These are phyloP conservation scores for Papio anubis DNA, from an alignment of 2,113 vertebrate genomes.

Conservation along the genomic window DNA sequence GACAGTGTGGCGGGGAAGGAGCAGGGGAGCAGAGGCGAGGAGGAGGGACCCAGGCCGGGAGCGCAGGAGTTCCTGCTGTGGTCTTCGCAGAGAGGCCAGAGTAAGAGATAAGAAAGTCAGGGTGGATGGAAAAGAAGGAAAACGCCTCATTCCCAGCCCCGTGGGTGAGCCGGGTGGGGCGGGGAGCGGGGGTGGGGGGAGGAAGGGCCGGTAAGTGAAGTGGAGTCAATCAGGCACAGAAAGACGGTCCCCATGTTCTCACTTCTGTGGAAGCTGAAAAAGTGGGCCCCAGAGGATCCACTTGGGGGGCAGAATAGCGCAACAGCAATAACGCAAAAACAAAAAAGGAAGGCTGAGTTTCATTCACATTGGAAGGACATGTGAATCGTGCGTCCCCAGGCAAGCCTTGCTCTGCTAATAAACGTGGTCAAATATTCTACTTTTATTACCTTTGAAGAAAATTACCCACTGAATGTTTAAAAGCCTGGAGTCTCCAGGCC, in stretches of 20 bases:
- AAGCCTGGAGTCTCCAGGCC: not conserved
- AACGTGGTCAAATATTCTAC: not conserved
- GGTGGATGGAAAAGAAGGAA: not conserved
- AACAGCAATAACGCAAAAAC: not conserved
- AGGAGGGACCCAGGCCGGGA: rapidly evolving
- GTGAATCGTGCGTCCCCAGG: not conserved
- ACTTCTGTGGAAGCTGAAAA: not conserved
- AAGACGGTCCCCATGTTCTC: not conserved
- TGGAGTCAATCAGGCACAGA: not conserved
- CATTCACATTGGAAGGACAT: rapidly evolving
- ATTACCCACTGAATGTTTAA: slow-evolving; percentile 25
- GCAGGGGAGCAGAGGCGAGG: too few species aligned
- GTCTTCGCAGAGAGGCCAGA: not conserved
- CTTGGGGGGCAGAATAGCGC: not conserved
- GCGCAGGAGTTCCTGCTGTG: rapidly evolving
- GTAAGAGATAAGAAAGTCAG: not conserved
- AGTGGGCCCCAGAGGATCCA: not conserved
- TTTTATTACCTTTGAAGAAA: slow-evolving; percentile 24
- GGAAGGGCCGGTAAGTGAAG: not conserved
- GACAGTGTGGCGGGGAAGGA: not conserved
- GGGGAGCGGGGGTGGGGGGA: too few species aligned
- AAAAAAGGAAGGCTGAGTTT: not conserved
- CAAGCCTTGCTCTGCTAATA: not conserved
- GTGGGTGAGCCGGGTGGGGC: not conserved
- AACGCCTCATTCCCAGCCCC: not conserved